Evolutionary conservation across 1,140 invertebrate genomes (phyloP).

Genomic region (Papilio machaon): DNA sequence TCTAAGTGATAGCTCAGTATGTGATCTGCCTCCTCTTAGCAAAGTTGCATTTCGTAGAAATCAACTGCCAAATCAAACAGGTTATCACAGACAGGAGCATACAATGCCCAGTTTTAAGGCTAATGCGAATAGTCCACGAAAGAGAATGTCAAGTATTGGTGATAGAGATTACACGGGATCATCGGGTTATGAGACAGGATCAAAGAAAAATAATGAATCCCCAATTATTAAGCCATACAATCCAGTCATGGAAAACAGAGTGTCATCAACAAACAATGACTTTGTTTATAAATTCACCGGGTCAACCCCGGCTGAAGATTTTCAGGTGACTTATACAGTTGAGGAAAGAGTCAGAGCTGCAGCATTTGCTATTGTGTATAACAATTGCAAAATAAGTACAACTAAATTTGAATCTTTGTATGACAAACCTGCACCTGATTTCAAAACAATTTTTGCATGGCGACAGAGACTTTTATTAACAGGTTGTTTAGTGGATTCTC

Average conservation of each 20-base stretch:
- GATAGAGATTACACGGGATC: constrained; percentile 68
- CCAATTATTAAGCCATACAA: constrained; percentile 54
- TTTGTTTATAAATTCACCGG: constrained; percentile 73
- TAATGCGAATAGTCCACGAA: constrained; percentile 56
- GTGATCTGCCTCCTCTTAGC: constrained; percentile 61
- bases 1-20: constrained; percentile 73
- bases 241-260: constrained; percentile 79
- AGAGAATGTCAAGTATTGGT: constrained; percentile 61
- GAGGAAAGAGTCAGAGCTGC: constrained; percentile 75
- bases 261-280: constrained; percentile 77
- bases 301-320: constrained; percentile 61
- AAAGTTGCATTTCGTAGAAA: constrained; percentile 61
- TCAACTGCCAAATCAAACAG: constrained; percentile 58
- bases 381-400: constrained; percentile 75
- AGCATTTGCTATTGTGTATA: constrained; percentile 76
- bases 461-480: constrained; percentile 72
- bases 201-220: constrained; percentile 60
- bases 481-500: constrained; percentile 77
- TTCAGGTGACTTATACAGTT: constrained; percentile 75
- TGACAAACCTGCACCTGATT: constrained; percentile 80
- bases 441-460: constrained; percentile 79
- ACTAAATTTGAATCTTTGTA: constrained; percentile 73
- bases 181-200: constrained; percentile 68
- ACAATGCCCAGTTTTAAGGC: constrained; percentile 53
- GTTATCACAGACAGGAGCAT: constrained; percentile 56